Evolutionary conservation across 2,797 vertebrate genomes (phyloP), one percentile per base, ranked within the genome.

Genomic region (Caiman crocodilus): DNA sequence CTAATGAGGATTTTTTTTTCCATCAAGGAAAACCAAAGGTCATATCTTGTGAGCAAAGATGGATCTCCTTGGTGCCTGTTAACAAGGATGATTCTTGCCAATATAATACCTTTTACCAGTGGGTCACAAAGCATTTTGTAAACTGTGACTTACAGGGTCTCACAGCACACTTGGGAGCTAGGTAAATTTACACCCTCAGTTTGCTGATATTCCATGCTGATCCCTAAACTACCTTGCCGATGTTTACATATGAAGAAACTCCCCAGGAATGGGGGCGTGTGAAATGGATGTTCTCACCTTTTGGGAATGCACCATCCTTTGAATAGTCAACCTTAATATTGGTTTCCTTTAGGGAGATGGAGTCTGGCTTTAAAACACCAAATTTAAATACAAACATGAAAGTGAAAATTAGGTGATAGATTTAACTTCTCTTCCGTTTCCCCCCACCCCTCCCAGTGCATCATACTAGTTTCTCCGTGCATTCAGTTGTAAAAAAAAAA

Each of bases 71-170:
- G 69, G 65, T 0, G 0, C 13, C 80, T 85, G 76, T 94, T 82
- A 42, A 84, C 78, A 94, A 64, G 94, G 78, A 77, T 90, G 84
- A 42, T 69, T 23, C 28, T n/a, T 87, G 56, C 55, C 90, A 50
- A 73, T 76, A 85, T 82, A 93, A 90, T 69, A 21, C 14, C 89
- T 97, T 95, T 94, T 89, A 96, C 94, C 93, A 84, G 80, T 85
- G 78, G 60, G 87, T 88, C 77, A 87, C 84, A 89, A 93, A 80
- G 26, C 50, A 26, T 42, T 92, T 93, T 32, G 76, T 93, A 95
- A 90, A 87, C 58, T 85, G 35, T 71, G 35, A 71, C 20, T 71
- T 71, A 71, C 42, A 23, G 42, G 23, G 20, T 21, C 92, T 94
- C 94, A 78, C 78, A 91, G 92, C 80, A 28, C 83, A 84, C 87